Evolutionary conservation across 2,113 vertebrate genomes (phyloP), one percentile per base, ranked within the genome.

Genomic region (Chamaetylas fuelleborni): DNA sequence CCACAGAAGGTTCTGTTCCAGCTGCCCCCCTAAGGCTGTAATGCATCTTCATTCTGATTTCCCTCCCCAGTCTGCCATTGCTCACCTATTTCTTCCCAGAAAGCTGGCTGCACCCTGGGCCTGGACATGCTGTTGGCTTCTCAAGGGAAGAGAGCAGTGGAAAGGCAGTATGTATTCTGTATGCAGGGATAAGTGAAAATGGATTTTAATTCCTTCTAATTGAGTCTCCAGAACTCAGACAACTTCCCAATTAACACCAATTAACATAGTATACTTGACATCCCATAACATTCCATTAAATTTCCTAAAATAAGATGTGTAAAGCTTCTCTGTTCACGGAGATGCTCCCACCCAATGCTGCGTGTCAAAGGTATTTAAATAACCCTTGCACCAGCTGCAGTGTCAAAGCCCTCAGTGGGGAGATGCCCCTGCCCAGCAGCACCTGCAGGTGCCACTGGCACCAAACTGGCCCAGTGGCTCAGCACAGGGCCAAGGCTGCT

Each of bases 221-320:
- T 95, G 95, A 95, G 60, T 93, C 87, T 91, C 74, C 88, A 96
- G 93, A 97, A 98, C 94, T 96, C 96, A 96, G 94, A 97, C 90
- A 96, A 97, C 92, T 97, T 97, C 80, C 69, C 94, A 95, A 97
- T 97, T 97, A 97, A 96, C 94, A 96, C 66, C 94, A 93, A 97
- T 97, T 97, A 97, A 65, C 88, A 67, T 11, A 31, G 47, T 64
- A 47, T 65, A 90, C 80, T 94, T 57, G 96, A 97, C 96, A 97
- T 92, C 79, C 70, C 95, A 86, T 87, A 97, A 97, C 92, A 97
- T 97, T 97, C 94, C 96, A 98, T 97, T 96, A 97, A 96, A 94
- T 64, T 51, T 83, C 88, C 96, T 95, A 81, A 96, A 96, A 95
- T 70, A 78, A 95, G 92, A 93, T 43, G 70, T 78, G 78, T 34